Evolutionary conservation across 2,888 invertebrate genomes (phyloP), one percentile per base, ranked within the genome.

Genomic region (Phorcus lineatus): DNA sequence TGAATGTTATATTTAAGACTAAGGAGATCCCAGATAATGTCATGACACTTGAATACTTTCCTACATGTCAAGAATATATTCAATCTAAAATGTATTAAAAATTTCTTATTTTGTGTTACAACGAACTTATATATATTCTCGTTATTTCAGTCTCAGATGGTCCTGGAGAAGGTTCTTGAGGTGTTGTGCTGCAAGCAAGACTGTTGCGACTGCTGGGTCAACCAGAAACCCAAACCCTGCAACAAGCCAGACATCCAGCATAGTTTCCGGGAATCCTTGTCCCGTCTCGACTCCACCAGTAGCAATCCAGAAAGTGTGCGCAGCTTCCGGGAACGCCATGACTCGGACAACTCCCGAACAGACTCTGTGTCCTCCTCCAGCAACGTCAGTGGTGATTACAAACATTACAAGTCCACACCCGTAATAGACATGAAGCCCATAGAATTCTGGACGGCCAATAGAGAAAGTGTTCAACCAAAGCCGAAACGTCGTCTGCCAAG

Each of bases 351-450:
- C 47, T 90, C 89, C n/a, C 82, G 89, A 53, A 88, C 90, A 7
- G 91, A 91, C 81, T 90, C 91, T 17, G 89, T 90, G 6, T 89
- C 88, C 24, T 88, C 89, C 17, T 86, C 86, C 28, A 87, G 87
- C 80, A 85, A 86, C 70, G 82, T 87, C 54, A 86, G 86, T 36
- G 83, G 84, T 31, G 87, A 89, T 75, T 87, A 87, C 79, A 85
- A 86, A 52, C 82, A 87, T 19, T 86, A 88, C 13, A 89, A 88
- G 24, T 86, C 87, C n/a, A 92, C 92, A 6, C 92, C 92, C 3
- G 84, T 92, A 62, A 92, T 93, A 70, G 93, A 93, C 83, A 91
- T 93, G 91, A 93, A 92, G 76, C 93, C 93, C 6, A 93, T 93
- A 53, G 93, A 93, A 82, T 93, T 93, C 86, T 93, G 93, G 93